Evolutionary conservation across 1,140 invertebrate species (phyloP).

Genomic region (Eulimnadia texana): DNA sequence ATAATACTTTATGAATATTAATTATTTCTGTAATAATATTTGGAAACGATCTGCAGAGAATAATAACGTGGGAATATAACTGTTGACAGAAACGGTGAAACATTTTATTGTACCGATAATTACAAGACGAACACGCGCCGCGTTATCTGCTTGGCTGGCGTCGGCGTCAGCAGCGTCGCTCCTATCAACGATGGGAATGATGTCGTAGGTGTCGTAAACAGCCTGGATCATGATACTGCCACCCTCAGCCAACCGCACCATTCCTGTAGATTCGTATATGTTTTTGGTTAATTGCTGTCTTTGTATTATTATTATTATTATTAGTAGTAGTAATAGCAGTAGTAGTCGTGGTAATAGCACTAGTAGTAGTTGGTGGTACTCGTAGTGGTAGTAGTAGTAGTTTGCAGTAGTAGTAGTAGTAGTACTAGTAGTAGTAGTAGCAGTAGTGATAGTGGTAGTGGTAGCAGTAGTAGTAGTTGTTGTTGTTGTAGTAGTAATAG

Average conservation of each 20-base stretch:
- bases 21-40: too few species aligned
- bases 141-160: neutral
- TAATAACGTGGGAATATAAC: neutral
- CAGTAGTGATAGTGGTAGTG: too few species aligned
- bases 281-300: too few species aligned
- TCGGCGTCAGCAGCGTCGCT: neutral
- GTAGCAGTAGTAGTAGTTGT: too few species aligned
- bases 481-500: too few species aligned
- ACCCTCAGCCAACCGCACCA: neutral
- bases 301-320: neutral
- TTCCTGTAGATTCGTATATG: neutral
- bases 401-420: too few species aligned
- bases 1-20: too few species aligned
- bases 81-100: neutral
- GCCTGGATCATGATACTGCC: slow-evolving; percentile 22
- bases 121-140: neutral
- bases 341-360: too few species aligned
- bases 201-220: slow-evolving; percentile 24
- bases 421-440: too few species aligned
- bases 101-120: slow-evolving; percentile 16
- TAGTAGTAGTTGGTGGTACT: too few species aligned
- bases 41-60: neutral
- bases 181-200: slow-evolving; percentile 18
- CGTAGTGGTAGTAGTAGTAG: too few species aligned
- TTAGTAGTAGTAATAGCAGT: too few species aligned